Conservation (phyloP, 1,140 invertebrate genomes). For the Mya arenaria region DNA sequence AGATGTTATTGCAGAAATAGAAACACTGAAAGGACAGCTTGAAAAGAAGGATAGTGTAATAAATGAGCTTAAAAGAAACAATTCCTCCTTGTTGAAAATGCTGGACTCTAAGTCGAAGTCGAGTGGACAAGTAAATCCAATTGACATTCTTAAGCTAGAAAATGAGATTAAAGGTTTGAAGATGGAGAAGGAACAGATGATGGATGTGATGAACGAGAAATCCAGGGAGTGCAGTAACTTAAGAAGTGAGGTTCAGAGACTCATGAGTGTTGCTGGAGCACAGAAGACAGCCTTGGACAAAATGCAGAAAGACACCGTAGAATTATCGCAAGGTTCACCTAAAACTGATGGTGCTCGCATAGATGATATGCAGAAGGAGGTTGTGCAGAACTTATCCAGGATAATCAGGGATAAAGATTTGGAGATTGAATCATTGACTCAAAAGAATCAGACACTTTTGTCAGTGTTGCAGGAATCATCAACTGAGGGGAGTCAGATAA, state of each 20-base stretch:
- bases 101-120: conserved; percentile 73
- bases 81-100: conserved; percentile 74
- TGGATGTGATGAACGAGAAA: conserved; percentile 81
- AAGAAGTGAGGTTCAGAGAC: conserved; percentile 80
- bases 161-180: conserved; percentile 73
- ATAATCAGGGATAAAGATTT: conserved; percentile 82
- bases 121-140: conserved; percentile 65
- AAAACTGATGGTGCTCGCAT: conserved; percentile 60
- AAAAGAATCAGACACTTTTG: conserved; percentile 81
- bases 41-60: conserved; percentile 75
- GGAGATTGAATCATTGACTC: conserved; percentile 81
- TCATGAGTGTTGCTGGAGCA: conserved; percentile 80
- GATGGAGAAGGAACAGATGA: conserved; percentile 80
- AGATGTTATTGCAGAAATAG: conserved; percentile 59
- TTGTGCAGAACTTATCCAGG: conserved; percentile 80
- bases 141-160: conserved; percentile 75
- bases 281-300: conserved; percentile 79
- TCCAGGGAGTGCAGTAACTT: conserved; percentile 79
- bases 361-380: conserved; percentile 80
- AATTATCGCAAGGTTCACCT: conserved; percentile 65
- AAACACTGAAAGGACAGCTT: conserved; percentile 62
- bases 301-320: conserved; percentile 78
- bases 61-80: conserved; percentile 73
- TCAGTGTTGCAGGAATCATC: conserved; percentile 79
- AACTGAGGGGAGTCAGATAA: conserved; percentile 66